phyloP scores from a whole-genome alignment of 2,797 vertebrate genomes.

The Dromococcyx pavoninus region DNA sequence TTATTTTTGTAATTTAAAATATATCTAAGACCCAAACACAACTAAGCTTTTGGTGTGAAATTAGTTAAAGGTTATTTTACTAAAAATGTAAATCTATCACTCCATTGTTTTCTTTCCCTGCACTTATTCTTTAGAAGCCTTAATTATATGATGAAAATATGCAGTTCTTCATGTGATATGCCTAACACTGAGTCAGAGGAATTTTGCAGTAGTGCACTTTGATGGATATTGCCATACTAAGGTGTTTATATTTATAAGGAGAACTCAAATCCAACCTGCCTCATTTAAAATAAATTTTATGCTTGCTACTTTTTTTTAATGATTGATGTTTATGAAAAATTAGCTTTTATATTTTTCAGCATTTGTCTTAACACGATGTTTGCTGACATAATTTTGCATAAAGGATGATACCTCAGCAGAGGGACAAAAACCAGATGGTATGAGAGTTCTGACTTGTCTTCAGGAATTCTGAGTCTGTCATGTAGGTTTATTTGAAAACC shows the following conservation, averaged over 20 bases:
- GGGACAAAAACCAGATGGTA: neutral
- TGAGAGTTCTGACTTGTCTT: conserved; percentile 14
- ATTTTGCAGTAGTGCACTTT: neutral
- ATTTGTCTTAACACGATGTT: conserved; percentile 15
- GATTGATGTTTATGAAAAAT: neutral
- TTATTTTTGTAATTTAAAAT: neutral
- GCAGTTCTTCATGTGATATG: neutral
- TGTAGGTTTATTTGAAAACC: neutral
- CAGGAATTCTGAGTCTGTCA: neutral
- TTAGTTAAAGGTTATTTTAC: neutral
- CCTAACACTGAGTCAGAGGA: neutral
- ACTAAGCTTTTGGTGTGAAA: neutral
- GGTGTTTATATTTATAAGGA: neutral
- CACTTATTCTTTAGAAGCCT: neutral
- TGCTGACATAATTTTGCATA: neutral
- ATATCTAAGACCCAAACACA: neutral
- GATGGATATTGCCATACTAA: neutral
- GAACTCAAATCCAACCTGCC: neutral
- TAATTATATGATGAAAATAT: neutral
- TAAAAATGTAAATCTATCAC: neutral
- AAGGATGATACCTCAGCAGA: neutral
- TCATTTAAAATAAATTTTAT: neutral
- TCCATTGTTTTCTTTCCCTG: neutral
- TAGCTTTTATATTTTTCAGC: neutral
- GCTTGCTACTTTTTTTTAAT: neutral